Evolutionary conservation across 2,113 vertebrate species (phyloP).

Genomic region (Hucho hucho): DNA sequence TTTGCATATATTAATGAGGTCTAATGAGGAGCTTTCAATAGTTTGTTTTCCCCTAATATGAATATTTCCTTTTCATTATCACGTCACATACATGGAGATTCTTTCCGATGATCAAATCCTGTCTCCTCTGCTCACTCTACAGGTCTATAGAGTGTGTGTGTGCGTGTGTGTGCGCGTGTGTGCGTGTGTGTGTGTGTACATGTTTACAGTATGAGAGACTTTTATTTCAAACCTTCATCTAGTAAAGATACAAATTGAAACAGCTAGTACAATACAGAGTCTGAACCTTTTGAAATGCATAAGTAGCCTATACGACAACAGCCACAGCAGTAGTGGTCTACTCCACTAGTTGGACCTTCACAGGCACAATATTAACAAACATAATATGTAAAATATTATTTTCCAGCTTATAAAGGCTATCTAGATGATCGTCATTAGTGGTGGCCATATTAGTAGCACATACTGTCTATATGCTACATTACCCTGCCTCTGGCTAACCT

Average conservation of each 20-base stretch:
- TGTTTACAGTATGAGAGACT: too few relatives aligned
- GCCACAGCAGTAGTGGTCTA: too few relatives aligned
- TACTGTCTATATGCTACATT: slow-evolving; percentile 38
- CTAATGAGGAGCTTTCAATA: slow-evolving; percentile 81
- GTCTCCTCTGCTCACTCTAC: slow-evolving; percentile 48
- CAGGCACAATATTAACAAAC: too few relatives aligned
- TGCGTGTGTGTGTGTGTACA: too few relatives aligned
- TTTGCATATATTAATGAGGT: slow-evolving; percentile 82
- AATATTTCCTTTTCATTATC: slow-evolving; percentile 84
- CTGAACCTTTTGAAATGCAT: too few relatives aligned
- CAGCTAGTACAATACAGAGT: too few relatives aligned
- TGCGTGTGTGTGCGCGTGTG: not conserved
- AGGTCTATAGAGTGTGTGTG: slow-evolving; percentile 11
- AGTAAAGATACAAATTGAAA: too few relatives aligned
- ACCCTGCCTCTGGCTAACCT: slow-evolving; percentile 45
- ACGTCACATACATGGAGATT: slow-evolving; percentile 67
- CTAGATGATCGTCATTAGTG: slow-evolving; percentile 53
- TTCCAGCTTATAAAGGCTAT: slow-evolving; percentile 44
- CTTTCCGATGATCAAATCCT: slow-evolving; percentile 71
- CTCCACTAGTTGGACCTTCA: too few relatives aligned
- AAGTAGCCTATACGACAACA: too few relatives aligned
- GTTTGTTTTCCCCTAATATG: slow-evolving; percentile 82
- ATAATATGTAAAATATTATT: not conserved
- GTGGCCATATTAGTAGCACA: slow-evolving; percentile 34
- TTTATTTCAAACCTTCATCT: too few relatives aligned